Evolutionary conservation across 2,888 invertebrate species (phyloP).

Genomic region (Xylota sylvarum): DNA sequence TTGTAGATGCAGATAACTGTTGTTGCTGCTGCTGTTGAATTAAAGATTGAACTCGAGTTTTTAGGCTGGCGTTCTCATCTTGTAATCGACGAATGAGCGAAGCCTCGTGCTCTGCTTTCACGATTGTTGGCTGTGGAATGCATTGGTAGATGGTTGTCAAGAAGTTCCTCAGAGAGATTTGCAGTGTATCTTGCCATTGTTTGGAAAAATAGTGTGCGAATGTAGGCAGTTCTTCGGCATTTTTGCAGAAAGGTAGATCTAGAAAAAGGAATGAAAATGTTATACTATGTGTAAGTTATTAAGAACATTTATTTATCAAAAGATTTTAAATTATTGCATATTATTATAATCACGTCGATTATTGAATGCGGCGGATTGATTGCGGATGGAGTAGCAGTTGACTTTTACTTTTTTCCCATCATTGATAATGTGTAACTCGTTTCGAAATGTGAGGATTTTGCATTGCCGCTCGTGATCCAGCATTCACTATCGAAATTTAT

Average conservation of each 20-base stretch:
- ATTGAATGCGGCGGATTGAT: no score
- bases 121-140: constrained; percentile 94
- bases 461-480: no score
- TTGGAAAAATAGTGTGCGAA: constrained; percentile 96
- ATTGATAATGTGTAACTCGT: no score
- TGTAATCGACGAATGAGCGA: constrained; percentile 91
- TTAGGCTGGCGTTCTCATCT: constrained; percentile 92
- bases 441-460: no score
- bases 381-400: no score
- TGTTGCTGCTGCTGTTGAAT: constrained; percentile 81
- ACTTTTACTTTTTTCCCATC: no score
- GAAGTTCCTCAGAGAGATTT: constrained; percentile 96
- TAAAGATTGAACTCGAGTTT: constrained; percentile 84
- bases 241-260: constrained; percentile 96
- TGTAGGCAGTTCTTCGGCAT: constrained; percentile 94
- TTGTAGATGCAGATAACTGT: constrained; percentile 69
- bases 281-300: not conserved
- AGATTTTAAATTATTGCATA: no score
- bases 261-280: constrained; percentile 81
- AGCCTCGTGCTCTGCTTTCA: constrained; percentile 94
- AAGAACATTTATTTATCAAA: no score
- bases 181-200: constrained; percentile 97
- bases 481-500: no score
- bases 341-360: no score
- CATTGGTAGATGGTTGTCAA: constrained; percentile 94